phyloP scores from a whole-genome alignment of 2,888 invertebrate genomes.

The Parnassius smintheus region DNA sequence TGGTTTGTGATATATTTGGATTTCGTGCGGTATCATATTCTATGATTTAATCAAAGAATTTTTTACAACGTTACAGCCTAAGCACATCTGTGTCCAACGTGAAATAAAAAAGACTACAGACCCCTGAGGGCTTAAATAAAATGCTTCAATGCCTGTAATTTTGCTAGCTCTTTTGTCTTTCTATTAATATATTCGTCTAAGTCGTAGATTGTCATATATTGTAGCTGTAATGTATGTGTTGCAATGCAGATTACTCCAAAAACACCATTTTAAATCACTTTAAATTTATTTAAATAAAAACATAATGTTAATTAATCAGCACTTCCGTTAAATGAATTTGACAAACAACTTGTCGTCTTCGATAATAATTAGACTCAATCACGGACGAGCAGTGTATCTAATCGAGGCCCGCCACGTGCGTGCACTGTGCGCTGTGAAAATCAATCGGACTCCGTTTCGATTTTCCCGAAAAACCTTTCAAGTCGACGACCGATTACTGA shows the following conservation, averaged over 20 bases:
- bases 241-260: not conserved
- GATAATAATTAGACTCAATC: conserved; percentile 28
- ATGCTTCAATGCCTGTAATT: too few relatives aligned
- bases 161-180: too few relatives aligned
- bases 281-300: conserved; percentile 3
- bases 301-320: conserved; percentile 35
- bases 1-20: too few relatives aligned
- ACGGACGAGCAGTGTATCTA: conserved; percentile 50
- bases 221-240: too few relatives aligned
- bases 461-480: conserved; percentile 57
- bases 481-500: conserved; percentile 70
- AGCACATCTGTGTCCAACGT: too few relatives aligned
- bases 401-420: conserved; percentile 65
- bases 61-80: too few relatives aligned
- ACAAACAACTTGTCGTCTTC: conserved; percentile 48
- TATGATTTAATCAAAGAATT: too few relatives aligned
- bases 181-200: too few relatives aligned
- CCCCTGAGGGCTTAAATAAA: too few relatives aligned
- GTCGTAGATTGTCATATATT: too few relatives aligned
- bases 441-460: conserved; percentile 60
- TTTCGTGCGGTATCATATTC: too few relatives aligned
- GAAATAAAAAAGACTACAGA: too few relatives aligned
- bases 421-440: conserved; percentile 77
- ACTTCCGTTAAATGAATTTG: conserved; percentile 35
- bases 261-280: conserved; percentile 4